Evolutionary conservation across 1,140 invertebrate genomes (phyloP), one percentile per base, ranked within the genome.

Genomic region (Oryctes rhinoceros): DNA sequence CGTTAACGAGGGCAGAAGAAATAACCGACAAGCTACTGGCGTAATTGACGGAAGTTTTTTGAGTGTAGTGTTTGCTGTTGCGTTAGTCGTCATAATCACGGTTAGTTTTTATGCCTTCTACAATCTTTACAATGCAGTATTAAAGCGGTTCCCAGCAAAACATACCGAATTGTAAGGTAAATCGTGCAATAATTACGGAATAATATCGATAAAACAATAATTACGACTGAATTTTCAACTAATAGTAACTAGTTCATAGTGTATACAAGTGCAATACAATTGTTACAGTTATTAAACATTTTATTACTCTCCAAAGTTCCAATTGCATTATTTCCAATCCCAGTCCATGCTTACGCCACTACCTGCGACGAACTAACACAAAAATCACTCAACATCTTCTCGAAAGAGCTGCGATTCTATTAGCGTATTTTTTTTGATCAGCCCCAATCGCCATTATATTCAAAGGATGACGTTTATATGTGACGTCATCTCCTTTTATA

Each of bases 81-180:
- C 94, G 1, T 88, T 96, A 3, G 82, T 93, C 4, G 91, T 95
- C n/a, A 95, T 96, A 62, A 84, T 96, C 1, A 91, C 92, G 81
- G 94, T 96, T 74, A 95, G 94, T 65, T 89, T 93, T 1, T 96
- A 96, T 83, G 94, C 94, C 0, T 96, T 96, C 86, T 95, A 95
- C 83, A 95, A 94, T 87, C 88, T 96, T 0, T 96, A 95, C 84
- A 89, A 92, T 82, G 94, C 95, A 7, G 93, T 96, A 48, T 86
- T 95, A 1, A 96, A 95, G 87, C 94, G 94, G 86, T 95, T 95
- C 84, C 92, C 94, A 0, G 91, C 93, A 0, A 90, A 89, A 53
- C 94, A 95, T 85, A 94, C 93, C 9, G 94, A 95, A 87, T 87
- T 94, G 80, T 95, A 92, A 4, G 7, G 7, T 24, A 11, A 24